Conservation (phyloP, 2,113 vertebrate species). For the Lophochroa leadbeateri region DNA sequence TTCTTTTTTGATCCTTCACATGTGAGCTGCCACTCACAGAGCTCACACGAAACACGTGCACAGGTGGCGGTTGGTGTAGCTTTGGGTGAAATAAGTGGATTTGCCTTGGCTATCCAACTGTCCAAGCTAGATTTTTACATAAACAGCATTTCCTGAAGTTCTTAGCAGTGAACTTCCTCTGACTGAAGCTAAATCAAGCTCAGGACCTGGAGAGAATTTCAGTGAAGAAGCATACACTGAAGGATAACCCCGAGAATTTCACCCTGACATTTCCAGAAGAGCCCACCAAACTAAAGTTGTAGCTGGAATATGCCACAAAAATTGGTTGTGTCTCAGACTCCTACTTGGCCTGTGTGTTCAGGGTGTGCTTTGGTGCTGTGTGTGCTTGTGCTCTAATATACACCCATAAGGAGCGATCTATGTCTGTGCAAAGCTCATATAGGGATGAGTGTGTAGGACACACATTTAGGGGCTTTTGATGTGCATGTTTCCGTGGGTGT, state of each 20-base stretch:
- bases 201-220: neutral
- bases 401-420: neutral
- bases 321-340: neutral
- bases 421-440: neutral
- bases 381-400: neutral
- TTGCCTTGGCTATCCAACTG: neutral
- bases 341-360: neutral
- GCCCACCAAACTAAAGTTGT: neutral
- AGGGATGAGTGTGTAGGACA: neutral
- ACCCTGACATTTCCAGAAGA: neutral
- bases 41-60: neutral
- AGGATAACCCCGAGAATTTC: neutral
- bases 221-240: neutral
- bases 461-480: neutral
- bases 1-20: neutral
- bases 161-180: neutral
- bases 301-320: neutral
- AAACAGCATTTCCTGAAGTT: neutral
- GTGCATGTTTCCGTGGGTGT: neutral
- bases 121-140: neutral
- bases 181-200: neutral
- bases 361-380: neutral
- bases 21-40: neutral
- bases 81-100: neutral
- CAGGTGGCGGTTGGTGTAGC: neutral